Conservation (phyloP, 2,888 invertebrate genomes). For the Pecten maximus region DNA sequence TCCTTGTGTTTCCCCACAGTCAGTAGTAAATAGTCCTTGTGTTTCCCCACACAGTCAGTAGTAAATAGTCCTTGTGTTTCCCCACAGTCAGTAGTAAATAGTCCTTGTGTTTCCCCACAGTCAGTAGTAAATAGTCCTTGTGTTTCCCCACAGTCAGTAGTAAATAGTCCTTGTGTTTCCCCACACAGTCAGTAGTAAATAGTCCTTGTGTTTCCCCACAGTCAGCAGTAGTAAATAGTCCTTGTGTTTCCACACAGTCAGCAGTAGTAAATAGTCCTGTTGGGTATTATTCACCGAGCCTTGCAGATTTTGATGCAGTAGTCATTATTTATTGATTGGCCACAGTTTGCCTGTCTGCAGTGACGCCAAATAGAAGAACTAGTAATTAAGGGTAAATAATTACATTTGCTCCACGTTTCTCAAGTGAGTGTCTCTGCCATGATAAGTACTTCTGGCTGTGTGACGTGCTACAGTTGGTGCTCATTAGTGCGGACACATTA, state of each 20-base stretch:
- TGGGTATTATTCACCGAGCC: neutral
- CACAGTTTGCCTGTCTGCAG: neutral
- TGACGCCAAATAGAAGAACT: neutral
- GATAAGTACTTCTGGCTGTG: neutral
- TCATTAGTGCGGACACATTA: neutral
- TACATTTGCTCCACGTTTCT: neutral
- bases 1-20: too few species aligned
- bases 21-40: too few species aligned
- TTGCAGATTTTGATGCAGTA: conserved; percentile 3
- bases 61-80: too few species aligned
- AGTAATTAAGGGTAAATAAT: conserved; percentile 17
- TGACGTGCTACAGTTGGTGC: conserved; percentile 23
- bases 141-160: too few species aligned
- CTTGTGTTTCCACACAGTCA: neutral
- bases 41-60: too few species aligned
- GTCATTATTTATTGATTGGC: conserved; percentile 17
- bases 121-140: too few species aligned
- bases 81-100: too few species aligned
- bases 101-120: too few species aligned
- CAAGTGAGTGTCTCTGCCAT: conserved; percentile 25
- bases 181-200: too few species aligned
- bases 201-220: too few species aligned
- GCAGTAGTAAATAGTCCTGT: neutral
- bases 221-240: too few species aligned
- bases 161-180: too few species aligned